Base-by-base conservation (phyloP, 2,113 vertebrate genomes). In the Bombycilla garrulus region DNA sequence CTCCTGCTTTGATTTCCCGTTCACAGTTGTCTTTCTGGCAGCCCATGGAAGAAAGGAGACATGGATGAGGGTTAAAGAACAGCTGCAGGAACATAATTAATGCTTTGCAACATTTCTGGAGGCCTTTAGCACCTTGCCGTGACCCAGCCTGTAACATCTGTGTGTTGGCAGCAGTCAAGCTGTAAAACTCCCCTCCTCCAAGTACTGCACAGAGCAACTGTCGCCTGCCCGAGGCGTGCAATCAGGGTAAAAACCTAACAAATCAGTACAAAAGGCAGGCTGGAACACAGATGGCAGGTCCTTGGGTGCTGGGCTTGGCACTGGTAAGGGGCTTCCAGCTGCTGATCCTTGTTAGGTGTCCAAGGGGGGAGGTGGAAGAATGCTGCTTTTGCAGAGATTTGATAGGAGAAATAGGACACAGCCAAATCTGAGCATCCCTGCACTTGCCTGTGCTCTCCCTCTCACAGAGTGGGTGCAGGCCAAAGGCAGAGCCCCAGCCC, bases 131-230 rank as follows among this genome's bases (percentile, higher is more conserved):
- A 97, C 97, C 97, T 97, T 93, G 71, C 93, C n/a, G 73, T 80
- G 95, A 93, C 97, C 96, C 94, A 96, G 96, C 86, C 95, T 61
- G 94, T 72, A 98, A 97, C 98, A 98, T 97, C 98, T 98, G 98
- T 93, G 97, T 38, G 1, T 95, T 97, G 97, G 96, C 95, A 96
- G 96, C 91, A 96, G 97, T 96, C 51, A 79, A 88, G 93, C 95
- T 96, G 91, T 97, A 97, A 98, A 98, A 96, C 89, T 94, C 86
- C 76, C 60, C 86, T 73, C 87, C 95, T 96, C 77, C 69, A 70
- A 86, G 69, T 66, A 92, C 88, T 72, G 86, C 70, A 31, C 67
- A 50, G 76, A 95, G 93, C 95, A 91, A 97, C 96, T 87, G 95
- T 92, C 25, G 72, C 95, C 85, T 31, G 28, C 91, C 92, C 0